Evolutionary conservation across 2,888 invertebrate genomes (phyloP).

Genomic region (Aelia acuminata): DNA sequence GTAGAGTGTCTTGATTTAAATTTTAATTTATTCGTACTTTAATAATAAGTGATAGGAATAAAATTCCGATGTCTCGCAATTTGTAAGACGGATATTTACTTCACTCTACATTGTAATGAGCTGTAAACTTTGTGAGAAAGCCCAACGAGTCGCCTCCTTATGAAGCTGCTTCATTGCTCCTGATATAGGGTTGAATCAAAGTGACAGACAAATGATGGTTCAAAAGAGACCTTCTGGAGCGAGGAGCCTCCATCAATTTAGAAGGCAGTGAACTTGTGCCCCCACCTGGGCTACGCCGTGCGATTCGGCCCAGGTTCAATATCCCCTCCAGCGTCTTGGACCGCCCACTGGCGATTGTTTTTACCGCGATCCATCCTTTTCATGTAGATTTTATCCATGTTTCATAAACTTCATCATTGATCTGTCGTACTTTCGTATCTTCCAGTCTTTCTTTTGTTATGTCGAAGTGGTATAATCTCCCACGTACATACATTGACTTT

Average conservation of each 20-base stretch:
- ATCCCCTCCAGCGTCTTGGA: constrained; percentile 19
- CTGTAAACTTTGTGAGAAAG: not conserved
- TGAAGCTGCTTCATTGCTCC: not conserved
- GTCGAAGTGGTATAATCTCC: not conserved
- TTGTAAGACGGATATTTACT: not conserved
- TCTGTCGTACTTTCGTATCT: not conserved
- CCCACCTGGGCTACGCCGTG: constrained; percentile 42
- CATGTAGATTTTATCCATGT: not conserved
- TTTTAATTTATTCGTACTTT: not conserved
- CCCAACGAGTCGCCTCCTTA: not conserved
- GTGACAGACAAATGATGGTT: not conserved
- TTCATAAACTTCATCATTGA: not conserved
- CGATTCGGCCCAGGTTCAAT: constrained; percentile 48
- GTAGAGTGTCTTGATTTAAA: too few relatives aligned
- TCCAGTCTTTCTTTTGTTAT: not conserved
- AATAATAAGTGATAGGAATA: not conserved
- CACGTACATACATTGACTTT: too few relatives aligned
- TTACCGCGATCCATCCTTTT: not conserved
- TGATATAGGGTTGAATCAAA: not conserved
- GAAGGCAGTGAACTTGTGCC: constrained; percentile 49
- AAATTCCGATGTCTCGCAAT: not conserved
- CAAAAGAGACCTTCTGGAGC: not conserved
- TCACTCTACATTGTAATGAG: not conserved
- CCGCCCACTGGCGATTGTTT: constrained; percentile 48
- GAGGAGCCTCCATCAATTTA: constrained; percentile 33